A percentile compares a stretch with the other conserved stretches of the same genome.
These are phyloP conservation scores for Pluvianellus socialis DNA, from an alignment of 2,113 vertebrate genomes.

Conservation along the genomic window DNA sequence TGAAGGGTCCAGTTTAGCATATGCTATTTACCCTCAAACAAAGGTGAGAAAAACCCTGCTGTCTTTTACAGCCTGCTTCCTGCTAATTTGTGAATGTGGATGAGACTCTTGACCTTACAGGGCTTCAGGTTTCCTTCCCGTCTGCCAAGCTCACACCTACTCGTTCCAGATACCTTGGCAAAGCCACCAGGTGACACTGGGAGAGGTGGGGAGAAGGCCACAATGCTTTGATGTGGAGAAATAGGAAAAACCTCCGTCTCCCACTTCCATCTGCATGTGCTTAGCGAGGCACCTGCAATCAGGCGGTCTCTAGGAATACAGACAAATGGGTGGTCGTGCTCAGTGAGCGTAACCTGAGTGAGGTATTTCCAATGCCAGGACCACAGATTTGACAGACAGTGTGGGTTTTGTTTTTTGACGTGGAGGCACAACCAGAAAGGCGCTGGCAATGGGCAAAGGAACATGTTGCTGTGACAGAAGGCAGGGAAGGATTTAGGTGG, in stretches of 20 bases:
- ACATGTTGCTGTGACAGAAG: background rate
- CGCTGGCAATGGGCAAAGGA: background rate
- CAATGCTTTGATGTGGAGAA: background rate
- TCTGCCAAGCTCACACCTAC: background rate
- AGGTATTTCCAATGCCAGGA: background rate
- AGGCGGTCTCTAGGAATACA: background rate
- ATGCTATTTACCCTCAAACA: background rate
- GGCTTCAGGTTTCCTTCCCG: background rate
- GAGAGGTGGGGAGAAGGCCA: background rate
- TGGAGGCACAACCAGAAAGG: background rate
- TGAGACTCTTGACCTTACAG: background rate
- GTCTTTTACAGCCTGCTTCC: background rate
- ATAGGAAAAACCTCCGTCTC: background rate
- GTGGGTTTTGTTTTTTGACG: rapidly evolving
- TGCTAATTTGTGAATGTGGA: background rate
- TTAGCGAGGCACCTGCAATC: background rate
- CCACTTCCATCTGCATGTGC: background rate
- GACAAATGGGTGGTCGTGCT: background rate
- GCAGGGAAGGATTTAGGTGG: background rate
- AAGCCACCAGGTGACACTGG: background rate
- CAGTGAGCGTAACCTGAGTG: background rate
- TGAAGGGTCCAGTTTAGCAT: background rate
- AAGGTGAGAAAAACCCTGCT: background rate
- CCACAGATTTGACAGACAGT: background rate
- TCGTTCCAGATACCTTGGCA: background rate